Evolutionary conservation across 2,888 invertebrate genomes (phyloP).

Genomic region (Aromia moschata): DNA sequence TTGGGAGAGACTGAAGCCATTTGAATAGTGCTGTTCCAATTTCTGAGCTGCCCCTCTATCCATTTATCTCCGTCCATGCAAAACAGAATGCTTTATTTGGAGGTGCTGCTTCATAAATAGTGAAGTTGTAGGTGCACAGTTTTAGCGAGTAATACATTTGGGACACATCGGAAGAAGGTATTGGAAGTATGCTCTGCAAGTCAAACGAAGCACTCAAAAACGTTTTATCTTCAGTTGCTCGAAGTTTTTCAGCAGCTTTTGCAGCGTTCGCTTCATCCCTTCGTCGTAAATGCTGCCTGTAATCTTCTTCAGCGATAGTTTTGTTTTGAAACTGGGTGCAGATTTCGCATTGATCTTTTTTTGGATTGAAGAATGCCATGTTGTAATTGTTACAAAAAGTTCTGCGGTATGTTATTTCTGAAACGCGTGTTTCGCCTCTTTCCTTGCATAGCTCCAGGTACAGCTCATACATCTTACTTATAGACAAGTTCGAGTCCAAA

Average conservation of each 20-base stretch:
- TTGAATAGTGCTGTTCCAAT: conserved; percentile 40
- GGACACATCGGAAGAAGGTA: background rate
- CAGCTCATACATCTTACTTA: no score
- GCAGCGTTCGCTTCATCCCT: no score
- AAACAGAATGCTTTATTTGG: conserved; percentile 44
- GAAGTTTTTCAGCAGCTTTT: no score
- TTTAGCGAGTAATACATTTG: background rate
- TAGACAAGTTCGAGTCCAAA: no score
- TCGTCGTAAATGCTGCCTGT: no score
- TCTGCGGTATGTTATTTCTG: no score
- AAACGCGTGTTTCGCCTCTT: no score
- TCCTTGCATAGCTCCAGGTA: no score
- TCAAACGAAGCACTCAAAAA: background rate
- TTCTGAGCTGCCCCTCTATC: conserved; percentile 38
- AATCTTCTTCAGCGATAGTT: no score
- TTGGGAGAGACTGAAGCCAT: background rate
- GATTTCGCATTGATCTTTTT: background rate
- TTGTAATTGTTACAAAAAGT: no score
- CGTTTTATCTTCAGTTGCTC: no score
- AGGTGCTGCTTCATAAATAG: conserved; percentile 45
- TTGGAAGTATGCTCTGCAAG: background rate
- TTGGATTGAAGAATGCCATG: background rate
- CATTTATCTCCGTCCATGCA: conserved; percentile 6
- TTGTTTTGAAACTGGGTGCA: background rate
- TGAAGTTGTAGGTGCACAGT: conserved; percentile 5